Conservation (phyloP, 2,797 vertebrate genomes). For the Bovichtus variegatus region DNA sequence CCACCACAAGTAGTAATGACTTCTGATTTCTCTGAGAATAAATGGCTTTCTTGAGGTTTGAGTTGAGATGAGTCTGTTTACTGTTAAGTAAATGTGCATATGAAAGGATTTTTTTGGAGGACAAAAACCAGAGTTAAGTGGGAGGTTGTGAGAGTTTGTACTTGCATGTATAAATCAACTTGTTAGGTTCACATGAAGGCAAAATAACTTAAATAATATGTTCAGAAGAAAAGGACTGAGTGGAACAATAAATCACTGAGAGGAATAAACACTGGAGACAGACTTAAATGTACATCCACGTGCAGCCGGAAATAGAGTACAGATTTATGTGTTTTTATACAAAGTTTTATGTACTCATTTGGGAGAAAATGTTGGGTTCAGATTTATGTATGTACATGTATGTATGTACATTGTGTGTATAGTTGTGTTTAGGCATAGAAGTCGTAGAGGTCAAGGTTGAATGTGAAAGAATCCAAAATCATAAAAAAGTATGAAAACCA, state of each 20-base stretch:
- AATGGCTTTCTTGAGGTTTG: background rate
- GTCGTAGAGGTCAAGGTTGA: background rate
- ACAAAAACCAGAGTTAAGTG: background rate
- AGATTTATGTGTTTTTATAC: background rate
- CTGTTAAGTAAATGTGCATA: background rate
- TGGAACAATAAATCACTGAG: background rate
- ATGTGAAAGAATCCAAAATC: background rate
- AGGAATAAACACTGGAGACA: background rate
- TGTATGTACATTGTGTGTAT: background rate
- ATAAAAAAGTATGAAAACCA: background rate
- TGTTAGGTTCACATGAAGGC: background rate
- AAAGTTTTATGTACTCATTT: background rate
- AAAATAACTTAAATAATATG: background rate
- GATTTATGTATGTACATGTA: background rate
- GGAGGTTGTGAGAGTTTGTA: slow-evolving; percentile 13
- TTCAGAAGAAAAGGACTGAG: background rate
- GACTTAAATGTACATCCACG: background rate
- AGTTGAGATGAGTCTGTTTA: background rate
- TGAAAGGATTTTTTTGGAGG: too few species aligned
- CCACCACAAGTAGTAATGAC: background rate
- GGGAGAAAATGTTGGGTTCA: background rate
- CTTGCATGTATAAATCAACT: slow-evolving; percentile 15
- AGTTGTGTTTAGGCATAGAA: too few species aligned
- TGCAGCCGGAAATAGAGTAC: background rate
- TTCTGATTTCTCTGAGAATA: background rate